Conservation (phyloP, 2,113 vertebrate genomes). For the Nyctereutes procyonoides region DNA sequence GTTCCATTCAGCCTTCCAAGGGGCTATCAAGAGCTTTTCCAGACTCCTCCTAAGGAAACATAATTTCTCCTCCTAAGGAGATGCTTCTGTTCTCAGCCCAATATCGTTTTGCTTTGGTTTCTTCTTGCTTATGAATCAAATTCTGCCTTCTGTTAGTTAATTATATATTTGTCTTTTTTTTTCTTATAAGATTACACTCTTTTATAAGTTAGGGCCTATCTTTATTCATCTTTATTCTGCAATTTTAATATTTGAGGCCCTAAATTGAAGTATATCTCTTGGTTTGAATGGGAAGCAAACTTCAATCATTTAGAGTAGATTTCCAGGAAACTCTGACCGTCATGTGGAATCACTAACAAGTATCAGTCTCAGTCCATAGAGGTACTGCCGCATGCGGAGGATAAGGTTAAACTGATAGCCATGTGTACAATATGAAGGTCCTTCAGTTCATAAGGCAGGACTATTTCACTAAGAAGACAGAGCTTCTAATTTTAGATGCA, state of each 20-base stretch:
- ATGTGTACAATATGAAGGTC: not conserved
- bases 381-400: not conserved
- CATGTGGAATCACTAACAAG: not conserved
- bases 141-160: not conserved
- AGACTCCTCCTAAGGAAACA: not conserved
- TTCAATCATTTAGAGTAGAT: not conserved
- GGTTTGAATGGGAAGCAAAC: not conserved
- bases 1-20: not conserved
- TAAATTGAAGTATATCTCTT: conserved; percentile 49
- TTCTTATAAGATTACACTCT: not conserved
- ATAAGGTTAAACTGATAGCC: not conserved
- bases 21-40: not conserved
- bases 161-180: not conserved
- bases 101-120: conserved; percentile 14
- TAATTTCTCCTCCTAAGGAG: not conserved
- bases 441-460: not conserved
- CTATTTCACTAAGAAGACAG: not conserved
- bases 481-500: conserved; percentile 4
- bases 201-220: not conserved
- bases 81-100: not conserved
- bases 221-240: not conserved
- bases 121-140: conserved; percentile 15
- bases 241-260: not conserved
- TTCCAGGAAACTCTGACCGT: conserved; percentile 34
- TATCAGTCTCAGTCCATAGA: conserved; percentile 55